Evolutionary conservation across 1,140 invertebrate species (phyloP), one percentile per base, ranked within the genome.

Genomic region (Heliothis virescens): DNA sequence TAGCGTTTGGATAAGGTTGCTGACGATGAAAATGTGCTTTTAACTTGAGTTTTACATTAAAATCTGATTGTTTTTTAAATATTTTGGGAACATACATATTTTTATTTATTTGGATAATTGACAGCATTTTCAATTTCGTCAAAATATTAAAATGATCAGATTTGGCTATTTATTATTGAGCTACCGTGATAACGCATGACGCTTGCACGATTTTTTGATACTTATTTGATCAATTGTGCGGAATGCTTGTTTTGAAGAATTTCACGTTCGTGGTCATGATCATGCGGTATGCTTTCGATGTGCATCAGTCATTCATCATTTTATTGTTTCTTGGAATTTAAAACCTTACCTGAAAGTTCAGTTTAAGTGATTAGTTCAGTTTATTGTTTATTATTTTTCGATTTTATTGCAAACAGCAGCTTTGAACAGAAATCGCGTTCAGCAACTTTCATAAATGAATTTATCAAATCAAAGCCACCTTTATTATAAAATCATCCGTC

Each of bases 271-370:
- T 82, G 82, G 84, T 86, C 81, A 62, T 63, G 18, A 83, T 86
- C 79, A 84, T 89, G 83, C 83, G 86, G 85, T 88, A 85, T 83
- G 91, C 92, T 93, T 94, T 93, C 86, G 86, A 92, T 94, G 92
- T 94, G 88, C 90, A 92, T 91, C 78, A 85, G 81, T 88, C 87
- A 91, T 91, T 86, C 89, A 90, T 91, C 82, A 88, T 89, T 75
- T 88, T 85, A 53, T 79, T 82, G 47, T 73, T 85, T 83, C 71
- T 9, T 47, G 50, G 15, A 59, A 77, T 81, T 79, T 55, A 79
- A 15, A 60, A 57, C 60, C 62, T 55, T 26, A 21, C 21, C 18
- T 2, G 48, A 77, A 15, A 21, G n/a, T 67, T 57, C 26, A 71
- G 29, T 53, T 52, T 12, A 29, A 15, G 1, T 50, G 26, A n/a